phyloP scores from a whole-genome alignment of 2,113 vertebrate genomes.

The Ellobius talpinus region DNA sequence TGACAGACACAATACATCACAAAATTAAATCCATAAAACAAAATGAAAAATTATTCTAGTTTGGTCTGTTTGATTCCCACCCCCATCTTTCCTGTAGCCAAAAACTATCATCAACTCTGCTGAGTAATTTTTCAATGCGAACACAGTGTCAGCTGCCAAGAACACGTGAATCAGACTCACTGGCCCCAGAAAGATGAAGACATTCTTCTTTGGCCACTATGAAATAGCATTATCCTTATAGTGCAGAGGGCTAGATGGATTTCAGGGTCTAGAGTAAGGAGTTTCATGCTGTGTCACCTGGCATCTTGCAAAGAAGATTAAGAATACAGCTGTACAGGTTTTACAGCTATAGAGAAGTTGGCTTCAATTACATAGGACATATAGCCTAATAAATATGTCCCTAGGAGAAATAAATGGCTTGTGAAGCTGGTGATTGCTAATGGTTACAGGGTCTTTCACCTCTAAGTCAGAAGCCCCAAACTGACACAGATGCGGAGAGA shows the following conservation, averaged over 20 bases:
- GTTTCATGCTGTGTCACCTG: slow-evolving; percentile 22
- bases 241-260: slow-evolving; percentile 38
- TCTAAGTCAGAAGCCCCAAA: slow-evolving; percentile 43
- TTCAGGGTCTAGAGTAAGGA: slow-evolving; percentile 63
- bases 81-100: slow-evolving; percentile 52
- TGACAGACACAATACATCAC: slow-evolving; percentile 12
- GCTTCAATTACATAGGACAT: slow-evolving; percentile 59
- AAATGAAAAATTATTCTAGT: slow-evolving; percentile 72
- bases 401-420: slow-evolving; percentile 58
- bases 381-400: slow-evolving; percentile 64
- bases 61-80: slow-evolving; percentile 9
- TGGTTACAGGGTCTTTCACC: slow-evolving; percentile 55
- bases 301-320: slow-evolving; percentile 65
- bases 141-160: slow-evolving; percentile 71
- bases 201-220: slow-evolving; percentile 47
- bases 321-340: slow-evolving; percentile 70
- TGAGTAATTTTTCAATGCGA: slow-evolving; percentile 65
- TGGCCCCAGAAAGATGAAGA: slow-evolving; percentile 73
- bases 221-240: neutral
- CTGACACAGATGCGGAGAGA: slow-evolving; percentile 28
- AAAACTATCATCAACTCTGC: slow-evolving; percentile 72
- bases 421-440: slow-evolving; percentile 24
- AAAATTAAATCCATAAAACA: slow-evolving; percentile 76
- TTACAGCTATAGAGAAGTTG: slow-evolving; percentile 23
- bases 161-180: slow-evolving; percentile 68